A percentile compares a stretch with the other conserved stretches of the same genome.
These are phyloP conservation scores for Nanorana parkeri DNA, from an alignment of 2,113 vertebrate genomes.

Conservation along the genomic window DNA sequence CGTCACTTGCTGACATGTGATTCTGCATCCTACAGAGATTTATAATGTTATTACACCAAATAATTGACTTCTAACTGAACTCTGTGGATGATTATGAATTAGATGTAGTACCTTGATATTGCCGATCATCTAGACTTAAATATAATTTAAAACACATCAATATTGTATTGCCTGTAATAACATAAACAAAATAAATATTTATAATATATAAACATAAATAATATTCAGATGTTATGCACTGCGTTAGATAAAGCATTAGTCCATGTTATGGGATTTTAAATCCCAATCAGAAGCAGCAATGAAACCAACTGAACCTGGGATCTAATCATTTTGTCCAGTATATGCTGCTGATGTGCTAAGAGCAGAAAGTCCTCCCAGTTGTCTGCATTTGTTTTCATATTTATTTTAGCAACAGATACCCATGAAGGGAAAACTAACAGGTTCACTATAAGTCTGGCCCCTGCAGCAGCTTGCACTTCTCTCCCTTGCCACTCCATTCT, in stretches of 20 bases:
- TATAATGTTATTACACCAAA: slow-evolving; percentile 19
- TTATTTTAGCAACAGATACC: too few relatives aligned
- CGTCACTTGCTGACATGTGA: neutral
- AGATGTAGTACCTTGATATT: slow-evolving; percentile 8
- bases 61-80: slow-evolving; percentile 24
- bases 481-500: too few relatives aligned
- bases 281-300: neutral
- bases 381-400: too few relatives aligned
- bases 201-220: too few relatives aligned
- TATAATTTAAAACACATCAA: slow-evolving; percentile 11
- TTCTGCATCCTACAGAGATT: neutral
- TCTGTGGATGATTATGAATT: slow-evolving; percentile 4
- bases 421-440: too few relatives aligned
- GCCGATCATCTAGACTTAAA: neutral
- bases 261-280: neutral
- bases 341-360: too few relatives aligned
- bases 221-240: neutral
- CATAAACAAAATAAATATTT: too few relatives aligned
- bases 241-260: neutral
- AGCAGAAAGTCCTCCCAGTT: too few relatives aligned
- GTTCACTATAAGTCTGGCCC: too few relatives aligned
- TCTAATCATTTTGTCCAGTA: too few relatives aligned
- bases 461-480: too few relatives aligned
- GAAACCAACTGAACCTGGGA: too few relatives aligned
- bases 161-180: neutral